These are phyloP conservation scores for Pardalotus punctatus DNA, from an alignment of 2,113 vertebrate genomes.

Conservation along the genomic window DNA sequence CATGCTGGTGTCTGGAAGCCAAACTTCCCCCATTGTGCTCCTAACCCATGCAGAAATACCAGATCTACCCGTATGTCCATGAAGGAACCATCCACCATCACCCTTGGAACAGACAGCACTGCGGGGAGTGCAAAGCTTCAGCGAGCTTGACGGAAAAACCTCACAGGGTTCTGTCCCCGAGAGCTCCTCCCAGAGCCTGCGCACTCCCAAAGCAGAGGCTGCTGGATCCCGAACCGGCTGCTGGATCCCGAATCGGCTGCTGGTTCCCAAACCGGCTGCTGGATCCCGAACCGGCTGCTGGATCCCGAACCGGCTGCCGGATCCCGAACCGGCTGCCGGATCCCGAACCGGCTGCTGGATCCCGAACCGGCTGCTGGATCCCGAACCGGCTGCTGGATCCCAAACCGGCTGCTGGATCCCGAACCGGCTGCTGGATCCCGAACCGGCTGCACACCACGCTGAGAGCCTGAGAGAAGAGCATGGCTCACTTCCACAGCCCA, in stretches of 20 bases:
- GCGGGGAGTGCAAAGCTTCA: neutral
- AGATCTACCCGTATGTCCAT: neutral
- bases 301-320: neutral
- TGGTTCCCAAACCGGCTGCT: too few relatives aligned
- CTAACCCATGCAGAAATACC: neutral
- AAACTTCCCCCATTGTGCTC: neutral
- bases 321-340: neutral
- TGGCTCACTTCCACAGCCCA: neutral
- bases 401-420: too few relatives aligned
- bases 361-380: neutral
- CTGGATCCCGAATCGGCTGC: neutral
- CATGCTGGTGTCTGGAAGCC: neutral
- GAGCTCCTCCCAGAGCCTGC: neutral
- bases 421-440: neutral
- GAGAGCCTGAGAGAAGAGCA: neutral
- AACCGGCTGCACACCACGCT: neutral
- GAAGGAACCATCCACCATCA: neutral
- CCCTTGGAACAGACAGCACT: neutral
- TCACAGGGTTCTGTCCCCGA: neutral
- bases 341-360: neutral
- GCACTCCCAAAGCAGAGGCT: neutral
- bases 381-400: neutral
- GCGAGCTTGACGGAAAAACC: neutral
- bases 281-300: neutral
- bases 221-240: neutral